phyloP scores from a whole-genome alignment of 2,113 vertebrate species.

The Pardalotus punctatus region DNA sequence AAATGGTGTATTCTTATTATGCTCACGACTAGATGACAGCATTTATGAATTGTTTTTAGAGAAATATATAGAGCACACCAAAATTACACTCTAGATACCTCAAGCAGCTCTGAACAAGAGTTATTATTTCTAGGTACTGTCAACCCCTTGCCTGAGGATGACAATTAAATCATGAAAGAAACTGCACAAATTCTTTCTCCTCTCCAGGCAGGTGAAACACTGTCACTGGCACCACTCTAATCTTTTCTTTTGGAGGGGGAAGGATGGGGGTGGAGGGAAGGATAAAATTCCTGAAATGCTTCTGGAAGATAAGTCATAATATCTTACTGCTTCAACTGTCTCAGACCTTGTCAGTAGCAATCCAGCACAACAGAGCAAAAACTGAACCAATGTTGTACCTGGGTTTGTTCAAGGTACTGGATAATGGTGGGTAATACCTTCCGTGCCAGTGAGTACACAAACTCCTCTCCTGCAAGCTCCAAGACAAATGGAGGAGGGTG shows the following conservation, averaged over 20 bases:
- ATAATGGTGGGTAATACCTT: background rate
- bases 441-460: background rate
- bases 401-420: background rate
- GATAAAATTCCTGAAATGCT: background rate
- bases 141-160: background rate
- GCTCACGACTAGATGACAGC: background rate
- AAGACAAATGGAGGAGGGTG: background rate
- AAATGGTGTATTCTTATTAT: background rate
- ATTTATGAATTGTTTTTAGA: background rate
- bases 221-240: background rate
- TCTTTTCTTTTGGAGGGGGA: background rate
- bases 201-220: background rate
- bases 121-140: background rate
- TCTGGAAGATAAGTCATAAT: background rate
- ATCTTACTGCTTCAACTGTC: background rate
- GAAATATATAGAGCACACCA: background rate
- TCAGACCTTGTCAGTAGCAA: background rate
- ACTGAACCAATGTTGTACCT: fast-evolving
- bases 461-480: background rate
- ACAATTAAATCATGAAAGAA: background rate
- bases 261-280: background rate
- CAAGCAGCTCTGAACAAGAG: background rate
- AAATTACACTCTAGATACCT: background rate
- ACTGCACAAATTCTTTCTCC: background rate
- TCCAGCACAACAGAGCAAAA: background rate